These are phyloP conservation scores for Caenorhabditis latens DNA, from an alignment of 1,140 invertebrate species.

Conservation along the genomic window DNA sequence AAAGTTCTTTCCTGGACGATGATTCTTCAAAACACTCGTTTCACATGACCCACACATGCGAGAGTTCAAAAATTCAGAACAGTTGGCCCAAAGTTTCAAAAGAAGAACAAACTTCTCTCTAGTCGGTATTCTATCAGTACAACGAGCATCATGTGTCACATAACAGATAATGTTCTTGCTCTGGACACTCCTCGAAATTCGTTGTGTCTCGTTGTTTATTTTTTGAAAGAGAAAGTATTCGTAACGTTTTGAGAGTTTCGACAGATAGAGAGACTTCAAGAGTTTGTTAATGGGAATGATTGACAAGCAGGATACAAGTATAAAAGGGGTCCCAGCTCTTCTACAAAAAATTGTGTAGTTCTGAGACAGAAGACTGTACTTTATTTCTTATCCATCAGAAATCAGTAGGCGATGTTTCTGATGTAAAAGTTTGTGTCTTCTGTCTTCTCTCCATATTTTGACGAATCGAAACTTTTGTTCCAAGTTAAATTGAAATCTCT, in stretches of 20 bases:
- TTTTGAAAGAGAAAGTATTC: background rate
- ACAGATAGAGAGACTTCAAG: background rate
- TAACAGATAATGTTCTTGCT: too few species aligned
- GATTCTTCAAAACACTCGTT: too few species aligned
- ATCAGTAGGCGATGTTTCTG: background rate
- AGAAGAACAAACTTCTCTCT: background rate
- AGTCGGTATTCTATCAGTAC: background rate
- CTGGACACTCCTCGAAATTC: background rate
- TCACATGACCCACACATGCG: too few species aligned
- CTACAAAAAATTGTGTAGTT: too few species aligned
- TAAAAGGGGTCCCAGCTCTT: too few species aligned
- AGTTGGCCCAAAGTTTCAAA: too few species aligned
- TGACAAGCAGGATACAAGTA: too few species aligned
- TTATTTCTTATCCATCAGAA: background rate
- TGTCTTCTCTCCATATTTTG: background rate
- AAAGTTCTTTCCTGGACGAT: too few species aligned
- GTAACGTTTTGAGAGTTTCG: background rate
- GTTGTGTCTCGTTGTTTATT: background rate
- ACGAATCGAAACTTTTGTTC: background rate
- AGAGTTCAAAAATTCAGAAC: too few species aligned
- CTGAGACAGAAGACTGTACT: too few species aligned
- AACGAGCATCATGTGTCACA: background rate
- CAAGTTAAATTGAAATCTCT: background rate
- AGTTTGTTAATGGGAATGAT: background rate
- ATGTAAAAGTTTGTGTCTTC: constrained; percentile 5